phyloP scores from a whole-genome alignment of 2,888 invertebrate species.

The Esperia sulphurella region DNA sequence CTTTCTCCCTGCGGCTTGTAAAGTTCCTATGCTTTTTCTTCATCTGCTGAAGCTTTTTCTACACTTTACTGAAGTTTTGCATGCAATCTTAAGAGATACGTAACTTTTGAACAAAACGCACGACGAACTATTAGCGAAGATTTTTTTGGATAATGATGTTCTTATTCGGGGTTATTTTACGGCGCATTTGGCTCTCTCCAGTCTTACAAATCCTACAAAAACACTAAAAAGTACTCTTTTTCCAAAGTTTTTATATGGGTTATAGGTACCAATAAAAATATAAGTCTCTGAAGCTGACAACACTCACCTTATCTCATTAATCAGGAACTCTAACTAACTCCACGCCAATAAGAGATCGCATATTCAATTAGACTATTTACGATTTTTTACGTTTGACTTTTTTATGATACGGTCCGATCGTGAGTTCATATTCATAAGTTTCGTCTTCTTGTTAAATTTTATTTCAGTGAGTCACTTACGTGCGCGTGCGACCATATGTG shows the following conservation, averaged over 20 bases:
- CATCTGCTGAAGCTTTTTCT: slow-evolving; percentile 24
- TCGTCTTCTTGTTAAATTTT: not conserved
- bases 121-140: too few species aligned
- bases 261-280: too few species aligned
- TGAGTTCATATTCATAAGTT: slow-evolving; percentile 12
- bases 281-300: not conserved
- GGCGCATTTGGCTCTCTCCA: too few species aligned
- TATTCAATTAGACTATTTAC: slow-evolving; percentile 33
- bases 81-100: too few species aligned
- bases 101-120: too few species aligned
- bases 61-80: slow-evolving; percentile 31
- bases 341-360: slow-evolving; percentile 36
- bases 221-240: too few species aligned
- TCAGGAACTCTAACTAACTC: slow-evolving; percentile 10
- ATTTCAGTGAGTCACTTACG: not conserved
- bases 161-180: too few species aligned
- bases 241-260: too few species aligned
- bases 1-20: too few species aligned
- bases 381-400: slow-evolving; percentile 34
- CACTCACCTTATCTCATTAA: not conserved
- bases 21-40: too few species aligned
- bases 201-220: too few species aligned
- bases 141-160: too few species aligned
- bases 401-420: slow-evolving; percentile 21
- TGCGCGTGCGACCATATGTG: not conserved